These are phyloP conservation scores for Caenorhabditis sp. DNA, from an alignment of 2,888 invertebrate species.

Conservation along the genomic window DNA sequence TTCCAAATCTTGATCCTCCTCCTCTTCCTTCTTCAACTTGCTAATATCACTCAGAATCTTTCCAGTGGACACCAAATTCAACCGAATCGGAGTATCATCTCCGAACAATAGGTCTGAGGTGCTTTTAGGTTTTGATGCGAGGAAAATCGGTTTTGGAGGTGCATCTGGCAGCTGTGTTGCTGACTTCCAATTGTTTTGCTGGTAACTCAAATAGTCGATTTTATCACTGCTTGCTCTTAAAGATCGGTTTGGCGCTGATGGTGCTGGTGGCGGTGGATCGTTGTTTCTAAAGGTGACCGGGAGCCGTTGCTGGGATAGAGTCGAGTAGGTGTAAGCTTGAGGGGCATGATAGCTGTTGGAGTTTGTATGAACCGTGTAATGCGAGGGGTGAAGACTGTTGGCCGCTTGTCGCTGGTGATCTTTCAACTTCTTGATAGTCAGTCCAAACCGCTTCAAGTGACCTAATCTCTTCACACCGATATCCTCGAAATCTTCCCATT, in stretches of 20 bases:
- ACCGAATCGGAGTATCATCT: conserved; percentile 49
- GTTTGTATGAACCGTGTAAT: not conserved
- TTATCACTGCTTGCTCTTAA: conserved; percentile 38
- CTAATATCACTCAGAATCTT: conserved; percentile 68
- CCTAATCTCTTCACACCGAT: conserved; percentile 89
- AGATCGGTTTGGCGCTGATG: conserved; percentile 13
- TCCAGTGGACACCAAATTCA: conserved; percentile 68
- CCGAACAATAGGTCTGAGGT: conserved; percentile 21
- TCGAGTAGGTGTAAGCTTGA: conserved; percentile 6
- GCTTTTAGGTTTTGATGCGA: conserved; percentile 20
- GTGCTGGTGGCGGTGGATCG: conserved; percentile 74
- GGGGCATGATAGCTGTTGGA: conserved; percentile 14
- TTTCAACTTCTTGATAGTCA: conserved; percentile 94
- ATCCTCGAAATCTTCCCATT: conserved; percentile 99
- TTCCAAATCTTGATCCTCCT: conserved; percentile 25
- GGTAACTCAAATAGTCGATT: conserved; percentile 19
- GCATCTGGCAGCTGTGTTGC: conserved; percentile 8
- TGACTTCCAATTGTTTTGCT: conserved; percentile 21
- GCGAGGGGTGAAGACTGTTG: conserved; percentile 15
- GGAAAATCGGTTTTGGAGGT: not conserved
- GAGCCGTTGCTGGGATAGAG: not conserved
- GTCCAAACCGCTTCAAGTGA: conserved; percentile 97
- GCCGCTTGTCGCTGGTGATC: conserved; percentile 42
- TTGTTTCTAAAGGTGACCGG: conserved; percentile 11
- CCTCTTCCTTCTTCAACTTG: conserved; percentile 72